A percentile compares a stretch with the other conserved stretches of the same genome.
phyloP scores from a whole-genome alignment of 2,113 vertebrate genomes.

The Bostrychus sinensis region DNA sequence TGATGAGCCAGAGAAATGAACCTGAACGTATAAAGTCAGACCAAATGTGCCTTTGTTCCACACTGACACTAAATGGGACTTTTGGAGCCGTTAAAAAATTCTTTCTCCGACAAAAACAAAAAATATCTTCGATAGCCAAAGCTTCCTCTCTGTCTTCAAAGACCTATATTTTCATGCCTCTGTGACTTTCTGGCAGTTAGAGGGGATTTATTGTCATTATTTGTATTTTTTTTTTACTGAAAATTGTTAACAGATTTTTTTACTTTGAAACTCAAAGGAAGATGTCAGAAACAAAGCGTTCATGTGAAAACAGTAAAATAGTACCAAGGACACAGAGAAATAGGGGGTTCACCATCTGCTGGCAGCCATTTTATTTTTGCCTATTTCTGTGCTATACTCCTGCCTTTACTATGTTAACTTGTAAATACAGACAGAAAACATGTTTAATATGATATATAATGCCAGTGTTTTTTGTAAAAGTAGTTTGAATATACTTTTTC shows the following conservation, averaged over 20 bases:
- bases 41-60: constrained; percentile 11
- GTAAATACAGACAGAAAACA: background rate
- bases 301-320: constrained; percentile 44
- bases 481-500: background rate
- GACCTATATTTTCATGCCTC: constrained; percentile 43
- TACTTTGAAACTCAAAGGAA: constrained; percentile 20
- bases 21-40: constrained; percentile 15
- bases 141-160: constrained; percentile 52
- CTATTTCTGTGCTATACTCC: background rate
- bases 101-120: constrained; percentile 1
- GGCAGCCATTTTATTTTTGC: constrained; percentile 24
- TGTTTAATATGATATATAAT: background rate
- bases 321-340: constrained; percentile 36
- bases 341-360: constrained; percentile 31
- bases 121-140: constrained; percentile 46
- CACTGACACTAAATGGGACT: constrained; percentile 39
- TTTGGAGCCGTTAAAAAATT: constrained; percentile 39
- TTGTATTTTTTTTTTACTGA: constrained; percentile 40
- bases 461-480: background rate
- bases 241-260: constrained; percentile 69
- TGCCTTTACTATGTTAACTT: background rate
- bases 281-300: constrained; percentile 50
- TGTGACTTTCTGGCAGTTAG: constrained; percentile 39
- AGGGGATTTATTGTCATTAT: constrained; percentile 54
- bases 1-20: constrained; percentile 26